Base-by-base conservation (phyloP, 2,797 vertebrate species). In the Vipera latastei region DNA sequence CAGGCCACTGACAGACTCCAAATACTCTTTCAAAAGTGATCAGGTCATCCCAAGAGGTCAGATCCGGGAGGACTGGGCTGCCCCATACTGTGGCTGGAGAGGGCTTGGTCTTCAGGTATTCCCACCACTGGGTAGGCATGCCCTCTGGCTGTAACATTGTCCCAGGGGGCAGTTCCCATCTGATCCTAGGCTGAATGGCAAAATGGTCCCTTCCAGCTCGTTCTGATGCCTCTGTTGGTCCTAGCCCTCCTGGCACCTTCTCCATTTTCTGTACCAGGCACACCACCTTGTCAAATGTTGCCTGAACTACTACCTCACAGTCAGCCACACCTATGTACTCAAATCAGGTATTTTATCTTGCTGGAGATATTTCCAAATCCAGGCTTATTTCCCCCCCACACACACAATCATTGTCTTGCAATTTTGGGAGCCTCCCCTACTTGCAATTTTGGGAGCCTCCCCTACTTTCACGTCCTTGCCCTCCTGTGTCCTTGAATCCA, bases 31-130 rank as follows among this genome's bases (percentile, higher is more conserved):
- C 90, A 56, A 93, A 93, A 56, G 87, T 7, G 6, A 93, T 53
- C 69, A 93, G 28, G 57, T 93, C 92, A 26, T 85, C 92, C 92
- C 90, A 93, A 26, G 90, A 91, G 3, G 90, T 18, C 69, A 93
- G 48, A 48, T 93, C 90, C 12, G 87, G 86, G 57, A 93, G 32
- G 12, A 44, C 90, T 57, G 90, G 90, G 51, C 14, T 91, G 53
- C 90, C 90, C 92, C 92, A 93, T 11, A 26, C 87, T 3, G 53
- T 6, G 3, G 51, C 51, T 48, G 90, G 59, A 5, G 92, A 57
- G 16, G 91, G 92, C 69, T 88, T 57, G 14, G 65, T 85, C 56
- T 91, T 93, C 59, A 93, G 32, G 57, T 91, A 91, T 63, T 89
- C 92, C 69, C 91, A 90, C 92, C 90, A 93, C 32, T 93, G 92